Evolutionary conservation across 2,888 invertebrate genomes (phyloP).

Genomic region (Tanypteryx hageni): DNA sequence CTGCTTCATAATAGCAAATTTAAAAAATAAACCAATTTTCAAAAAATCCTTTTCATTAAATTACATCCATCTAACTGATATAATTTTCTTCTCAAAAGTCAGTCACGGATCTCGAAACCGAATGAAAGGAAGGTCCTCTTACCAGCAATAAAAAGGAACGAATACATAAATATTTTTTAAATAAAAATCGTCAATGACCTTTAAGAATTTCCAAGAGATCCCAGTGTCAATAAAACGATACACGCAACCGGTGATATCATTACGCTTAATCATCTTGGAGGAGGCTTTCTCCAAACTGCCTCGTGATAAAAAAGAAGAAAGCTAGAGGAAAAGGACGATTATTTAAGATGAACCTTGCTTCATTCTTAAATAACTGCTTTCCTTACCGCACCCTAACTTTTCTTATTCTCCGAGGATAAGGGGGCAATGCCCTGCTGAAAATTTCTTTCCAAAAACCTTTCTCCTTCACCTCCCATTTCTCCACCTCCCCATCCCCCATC

Average conservation of each 20-base stretch:
- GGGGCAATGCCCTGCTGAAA: background rate
- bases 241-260: background rate
- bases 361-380: background rate
- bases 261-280: background rate
- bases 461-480: background rate
- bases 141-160: too few relatives aligned
- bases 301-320: background rate
- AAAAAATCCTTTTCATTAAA: background rate
- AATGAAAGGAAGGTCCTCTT: background rate
- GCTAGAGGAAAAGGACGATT: background rate
- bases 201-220: background rate
- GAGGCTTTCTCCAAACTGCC: background rate
- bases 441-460: background rate
- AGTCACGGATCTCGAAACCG: background rate
- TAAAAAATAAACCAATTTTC: background rate
- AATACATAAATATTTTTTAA: too few relatives aligned
- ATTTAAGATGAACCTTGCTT: background rate
- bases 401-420: background rate
- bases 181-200: too few relatives aligned
- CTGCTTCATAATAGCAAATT: too few relatives aligned
- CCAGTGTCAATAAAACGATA: slow-evolving; percentile 7
- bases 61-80: background rate
- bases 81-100: background rate
- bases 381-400: background rate
- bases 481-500: background rate